Base-by-base conservation (phyloP, 2,797 vertebrate genomes). In the Sciurus vulgaris region DNA sequence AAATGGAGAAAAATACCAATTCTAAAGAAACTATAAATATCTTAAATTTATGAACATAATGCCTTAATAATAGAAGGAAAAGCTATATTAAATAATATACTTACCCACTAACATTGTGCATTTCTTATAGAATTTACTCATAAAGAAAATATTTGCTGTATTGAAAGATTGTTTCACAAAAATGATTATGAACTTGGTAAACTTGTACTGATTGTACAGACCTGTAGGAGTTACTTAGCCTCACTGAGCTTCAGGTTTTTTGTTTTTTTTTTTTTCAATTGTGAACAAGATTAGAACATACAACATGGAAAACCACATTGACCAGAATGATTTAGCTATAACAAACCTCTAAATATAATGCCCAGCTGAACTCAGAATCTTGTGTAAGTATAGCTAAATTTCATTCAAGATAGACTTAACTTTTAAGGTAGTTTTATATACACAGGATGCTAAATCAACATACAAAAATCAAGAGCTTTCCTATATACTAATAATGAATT, bases 11-110 rank as follows among this genome's bases (percentile, higher is more conserved):
- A 83, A 88, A 94, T 54, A n/a, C 24, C 18, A 77, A 7, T 4
- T 76, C 33, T 65, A 91, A 88, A 63, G 15, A 95, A 84, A 92
- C 44, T 22, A 86, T 44, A 77, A 83, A 86, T 91, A 81, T 38
- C 20, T 84, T 95, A 84, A 49, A 97, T 84, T 86, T 72, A 84
- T 51, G 41, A 79, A 35, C 28, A 73, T 61, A 74, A 82, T 22
- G 33, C 51, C 73, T 93, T 95, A 59, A 44, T 49, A 72, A 92
- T 28, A 77, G 74, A 83, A 76, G 59, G 0, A 5, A 76, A 41
- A 8, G 1, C 13, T 87, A 74, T 65, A 11, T 81, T 86, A 84
- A 63, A 86, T 47, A n/a, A 51, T 67, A 67, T 56, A 56, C 10
- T 54, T 35, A 49, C 4, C 28, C 17, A 79, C 8, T 59, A 10